Percentiles rank a stretch among this genome's conserved stretches.
These are phyloP conservation scores for Leptinotarsa tumamoca DNA, from an alignment of 2,888 invertebrate genomes.

Conservation along the genomic window DNA sequence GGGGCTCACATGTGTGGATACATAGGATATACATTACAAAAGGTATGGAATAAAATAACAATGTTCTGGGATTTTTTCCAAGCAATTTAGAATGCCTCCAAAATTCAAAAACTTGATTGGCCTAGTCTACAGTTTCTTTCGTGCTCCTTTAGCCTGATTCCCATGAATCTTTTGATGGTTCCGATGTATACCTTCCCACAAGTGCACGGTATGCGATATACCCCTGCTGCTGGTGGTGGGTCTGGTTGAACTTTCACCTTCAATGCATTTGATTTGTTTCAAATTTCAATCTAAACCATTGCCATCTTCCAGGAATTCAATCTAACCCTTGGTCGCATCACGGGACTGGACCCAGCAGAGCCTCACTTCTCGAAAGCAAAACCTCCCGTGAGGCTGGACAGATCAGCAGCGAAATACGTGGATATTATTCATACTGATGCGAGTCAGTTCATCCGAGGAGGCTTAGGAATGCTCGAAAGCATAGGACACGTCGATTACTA, in stretches of 20 bases:
- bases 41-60: slow-evolving; percentile 61
- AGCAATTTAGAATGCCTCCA: too few species aligned
- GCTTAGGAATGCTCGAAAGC: slow-evolving; percentile 84
- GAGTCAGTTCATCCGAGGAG: slow-evolving; percentile 79
- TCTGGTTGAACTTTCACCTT: too few species aligned
- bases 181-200: too few species aligned
- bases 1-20: slow-evolving; percentile 89
- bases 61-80: background rate
- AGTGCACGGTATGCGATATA: too few species aligned
- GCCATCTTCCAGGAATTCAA: slow-evolving; percentile 71
- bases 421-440: slow-evolving; percentile 92
- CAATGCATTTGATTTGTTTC: too few species aligned
- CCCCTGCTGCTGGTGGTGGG: too few species aligned
- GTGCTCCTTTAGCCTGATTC: too few species aligned
- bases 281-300: too few species aligned
- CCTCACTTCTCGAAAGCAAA: slow-evolving; percentile 89
- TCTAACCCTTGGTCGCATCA: slow-evolving; percentile 81
- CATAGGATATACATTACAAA: slow-evolving; percentile 81
- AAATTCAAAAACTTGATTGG: too few species aligned
- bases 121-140: too few species aligned
- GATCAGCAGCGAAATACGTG: slow-evolving; percentile 88
- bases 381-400: slow-evolving; percentile 84
- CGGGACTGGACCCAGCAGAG: slow-evolving; percentile 92
- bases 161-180: too few species aligned
- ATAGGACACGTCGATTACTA: slow-evolving; percentile 93